Conservation (phyloP, 2,888 invertebrate species). For the Strigamia crassipes region DNA sequence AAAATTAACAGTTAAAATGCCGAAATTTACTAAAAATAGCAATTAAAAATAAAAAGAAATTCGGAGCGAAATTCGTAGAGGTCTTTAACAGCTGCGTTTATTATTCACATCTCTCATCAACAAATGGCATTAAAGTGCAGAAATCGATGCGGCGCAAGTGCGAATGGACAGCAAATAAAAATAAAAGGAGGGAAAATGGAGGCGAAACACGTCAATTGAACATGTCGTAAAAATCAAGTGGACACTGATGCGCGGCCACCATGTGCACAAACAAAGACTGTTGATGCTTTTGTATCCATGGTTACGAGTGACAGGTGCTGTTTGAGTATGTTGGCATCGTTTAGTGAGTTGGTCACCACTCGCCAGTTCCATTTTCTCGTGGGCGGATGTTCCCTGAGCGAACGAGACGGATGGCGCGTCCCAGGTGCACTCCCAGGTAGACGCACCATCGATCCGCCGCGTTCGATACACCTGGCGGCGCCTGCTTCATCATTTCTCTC, state of each 20-base stretch:
- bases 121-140: neutral
- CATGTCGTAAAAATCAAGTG: constrained; percentile 17
- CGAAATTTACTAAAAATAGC: no score
- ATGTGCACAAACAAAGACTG: constrained; percentile 5
- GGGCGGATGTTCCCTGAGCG: constrained; percentile 2
- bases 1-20: no score
- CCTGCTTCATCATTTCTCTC: neutral
- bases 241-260: neutral
- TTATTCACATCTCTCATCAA: neutral
- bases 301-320: constrained; percentile 12
- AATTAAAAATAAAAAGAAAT: no score
- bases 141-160: neutral
- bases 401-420: constrained; percentile 25
- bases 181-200: neutral
- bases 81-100: neutral
- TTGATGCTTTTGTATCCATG: constrained; percentile 17
- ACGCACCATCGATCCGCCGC: constrained; percentile 22
- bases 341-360: constrained; percentile 13
- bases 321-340: constrained; percentile 27
- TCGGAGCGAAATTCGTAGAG: no score
- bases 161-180: neutral
- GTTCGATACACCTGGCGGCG: constrained; percentile 33
- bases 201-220: neutral
- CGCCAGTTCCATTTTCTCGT: constrained; percentile 6
- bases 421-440: constrained; percentile 26